Evolutionary conservation across 2,113 vertebrate genomes (phyloP).

Genomic region (Antechinus flavipes): DNA sequence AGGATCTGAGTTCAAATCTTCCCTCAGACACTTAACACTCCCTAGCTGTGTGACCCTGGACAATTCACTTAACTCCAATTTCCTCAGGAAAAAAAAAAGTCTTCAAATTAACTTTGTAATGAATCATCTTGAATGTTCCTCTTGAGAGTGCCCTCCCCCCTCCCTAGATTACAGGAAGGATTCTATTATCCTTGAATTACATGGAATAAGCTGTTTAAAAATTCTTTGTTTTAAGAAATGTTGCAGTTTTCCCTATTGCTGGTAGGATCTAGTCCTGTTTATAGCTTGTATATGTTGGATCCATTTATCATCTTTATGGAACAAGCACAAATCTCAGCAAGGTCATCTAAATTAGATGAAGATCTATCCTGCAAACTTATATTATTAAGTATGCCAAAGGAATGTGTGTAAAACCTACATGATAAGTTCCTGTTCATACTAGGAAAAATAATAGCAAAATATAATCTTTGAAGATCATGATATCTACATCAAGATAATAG

Average conservation of each 20-base stretch:
- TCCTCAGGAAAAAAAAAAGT: neutral
- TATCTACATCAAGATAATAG: neutral
- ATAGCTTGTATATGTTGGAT: neutral
- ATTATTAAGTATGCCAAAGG: neutral
- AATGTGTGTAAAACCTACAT: neutral
- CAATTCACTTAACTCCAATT: too few species aligned
- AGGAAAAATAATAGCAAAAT: neutral
- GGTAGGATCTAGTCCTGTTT: neutral
- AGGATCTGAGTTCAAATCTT: too few species aligned
- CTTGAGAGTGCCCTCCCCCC: too few species aligned
- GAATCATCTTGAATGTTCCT: too few species aligned
- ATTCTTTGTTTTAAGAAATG: neutral
- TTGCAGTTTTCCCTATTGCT: neutral
- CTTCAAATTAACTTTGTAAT: neutral
- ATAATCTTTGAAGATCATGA: neutral
- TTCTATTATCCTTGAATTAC: neutral
- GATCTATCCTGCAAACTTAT: neutral
- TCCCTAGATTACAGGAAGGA: neutral
- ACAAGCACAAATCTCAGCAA: neutral
- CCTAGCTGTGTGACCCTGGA: too few species aligned
- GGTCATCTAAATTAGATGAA: neutral
- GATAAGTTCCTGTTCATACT: neutral
- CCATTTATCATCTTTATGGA: neutral
- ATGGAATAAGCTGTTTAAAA: neutral
- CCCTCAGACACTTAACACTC: too few species aligned